These are phyloP conservation scores for Drosophila limbata DNA, from an alignment of 2,888 invertebrate species.

Conservation along the genomic window DNA sequence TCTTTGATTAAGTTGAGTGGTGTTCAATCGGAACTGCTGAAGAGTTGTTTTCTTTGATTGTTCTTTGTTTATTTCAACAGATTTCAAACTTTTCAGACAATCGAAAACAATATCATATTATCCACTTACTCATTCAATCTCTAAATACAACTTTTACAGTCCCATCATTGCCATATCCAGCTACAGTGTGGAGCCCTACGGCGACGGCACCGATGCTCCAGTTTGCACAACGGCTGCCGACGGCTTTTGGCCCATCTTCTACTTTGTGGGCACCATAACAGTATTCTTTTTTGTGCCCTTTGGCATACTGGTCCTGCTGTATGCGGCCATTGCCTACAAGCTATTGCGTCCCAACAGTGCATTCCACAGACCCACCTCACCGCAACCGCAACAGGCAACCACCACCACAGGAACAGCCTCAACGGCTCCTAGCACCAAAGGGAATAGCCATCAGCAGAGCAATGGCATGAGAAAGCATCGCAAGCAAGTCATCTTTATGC, in stretches of 20 bases:
- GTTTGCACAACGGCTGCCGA: slow-evolving; percentile 93
- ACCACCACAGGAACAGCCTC: slow-evolving; percentile 16
- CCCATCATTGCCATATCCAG: slow-evolving; percentile 94
- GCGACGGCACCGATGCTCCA: slow-evolving; percentile 89
- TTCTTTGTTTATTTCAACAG: slow-evolving; percentile 30
- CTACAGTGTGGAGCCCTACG: slow-evolving; percentile 90
- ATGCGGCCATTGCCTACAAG: slow-evolving; percentile 94
- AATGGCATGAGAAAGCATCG: slow-evolving; percentile 89
- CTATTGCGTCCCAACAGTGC: slow-evolving; percentile 88
- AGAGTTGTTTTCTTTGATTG: slow-evolving; percentile 55
- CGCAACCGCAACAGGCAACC: slow-evolving; percentile 54
- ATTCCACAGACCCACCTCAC: slow-evolving; percentile 74
- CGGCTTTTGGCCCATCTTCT: slow-evolving; percentile 91
- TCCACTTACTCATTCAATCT: slow-evolving; percentile 13
- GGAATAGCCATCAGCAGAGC: slow-evolving; percentile 81
- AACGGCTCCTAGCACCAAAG: slow-evolving; percentile 49
- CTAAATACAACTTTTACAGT: slow-evolving; percentile 86
- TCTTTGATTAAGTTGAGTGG: slow-evolving; percentile 68
- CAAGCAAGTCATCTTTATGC: slow-evolving; percentile 94
- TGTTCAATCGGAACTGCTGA: slow-evolving; percentile 47
- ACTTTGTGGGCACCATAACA: slow-evolving; percentile 92
- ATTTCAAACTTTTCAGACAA: slow-evolving; percentile 69
- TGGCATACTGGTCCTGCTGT: slow-evolving; percentile 91
- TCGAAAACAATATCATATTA: slow-evolving; percentile 26
- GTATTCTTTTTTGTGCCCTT: slow-evolving; percentile 95